Base-by-base conservation (phyloP, 2,113 vertebrate genomes). In the Tachuris rubrigastra region DNA sequence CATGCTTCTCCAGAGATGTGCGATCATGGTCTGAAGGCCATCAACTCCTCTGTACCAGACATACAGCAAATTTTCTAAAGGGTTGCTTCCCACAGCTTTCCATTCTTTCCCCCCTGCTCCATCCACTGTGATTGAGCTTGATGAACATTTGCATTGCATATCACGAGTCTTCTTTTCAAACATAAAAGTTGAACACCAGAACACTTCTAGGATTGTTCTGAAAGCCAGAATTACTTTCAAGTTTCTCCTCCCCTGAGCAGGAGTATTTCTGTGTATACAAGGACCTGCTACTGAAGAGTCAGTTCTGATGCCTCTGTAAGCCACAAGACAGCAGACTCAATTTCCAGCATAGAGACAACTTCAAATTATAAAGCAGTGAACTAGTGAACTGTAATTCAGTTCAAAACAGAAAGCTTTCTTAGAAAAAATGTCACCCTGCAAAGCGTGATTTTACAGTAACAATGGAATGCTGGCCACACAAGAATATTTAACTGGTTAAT, bases 1-100 rank as follows among this genome's bases (percentile, higher is more conserved):
- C 3, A 3, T 0, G 7, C 35, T 67, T 42, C 80, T 27, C 14
- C 22, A 55, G 50, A 67, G n/a, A 55, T 0, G 1, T 1, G 35
- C 25, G 42, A 9, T 12, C 11, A 5, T 2, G 27, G 35, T 3
- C n/a, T 31, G 65, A 89, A 77, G 18, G 39, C n/a, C 27, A 14
- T 5, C 24, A 69, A 37, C 8, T 42, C 31, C 27, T 10, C 73
- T 30, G 37, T 33, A 66, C 17, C n/a, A 56, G 14, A 55, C 5
- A 16, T 5, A 56, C 28, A 21, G 47, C 33, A 58, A 68, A 14
- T 25, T 58, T 69, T 5, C 60, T 50, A 12, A 77, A n/a, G 18
- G 24, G 9, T 6, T 20, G 11, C 14, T 80, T 28, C 30, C 39
- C 23, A 53, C 25, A 63, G 75, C 22, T 53, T 46, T 13, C 10